Base-by-base conservation (phyloP, 2,797 vertebrate genomes). In the Sebastiscus albofasciatus region DNA sequence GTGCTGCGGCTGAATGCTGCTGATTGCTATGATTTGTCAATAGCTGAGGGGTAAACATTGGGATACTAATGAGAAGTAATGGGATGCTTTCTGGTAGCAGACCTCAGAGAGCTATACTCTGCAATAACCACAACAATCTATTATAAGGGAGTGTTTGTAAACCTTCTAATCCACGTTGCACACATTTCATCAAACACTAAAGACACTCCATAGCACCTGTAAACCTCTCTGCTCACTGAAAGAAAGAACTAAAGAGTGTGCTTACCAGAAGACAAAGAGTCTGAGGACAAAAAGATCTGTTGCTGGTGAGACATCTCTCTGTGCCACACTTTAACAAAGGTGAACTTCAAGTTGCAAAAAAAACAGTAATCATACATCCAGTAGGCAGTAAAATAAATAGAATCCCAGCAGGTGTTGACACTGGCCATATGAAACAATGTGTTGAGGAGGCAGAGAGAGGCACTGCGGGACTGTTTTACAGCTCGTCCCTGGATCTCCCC, bases 11-110 rank as follows among this genome's bases (percentile, higher is more conserved):
- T 89, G 88, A 93, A 91, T 86, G 85, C 82, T 66, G 67, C 79
- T 92, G 90, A 93, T 92, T 91, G 90, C 93, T 89, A 76, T 91
- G 90, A 93, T 93, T 90, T 90, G 87, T 83, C 92, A 86, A 91
- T 87, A 91, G 64, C 26, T 71, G 77, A 71, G 81, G 87, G 80
- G 74, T 90, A 94, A 92, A 93, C 87, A 91, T 71, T 73, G 36
- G 81, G 91, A 87, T 90, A 84, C 85, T 90, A 93, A 93, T 93
- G 90, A 93, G 82, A 76, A 76, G 75, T 94, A 92, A 94, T 93
- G 81, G 82, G 88, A 82, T 85, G 87, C 68, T 90, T 87, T 91
- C 84, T 89, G 82, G 46, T 73, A 55, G 56, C 76, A 59, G 75
- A 89, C 76, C 82, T 71, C 69, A 66, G 65, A 84, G 72, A 71